A percentile compares a stretch with the other conserved stretches of the same genome.
Conservation (phyloP, 2,113 vertebrate genomes). For the Marcusenius ussheri region DNA sequence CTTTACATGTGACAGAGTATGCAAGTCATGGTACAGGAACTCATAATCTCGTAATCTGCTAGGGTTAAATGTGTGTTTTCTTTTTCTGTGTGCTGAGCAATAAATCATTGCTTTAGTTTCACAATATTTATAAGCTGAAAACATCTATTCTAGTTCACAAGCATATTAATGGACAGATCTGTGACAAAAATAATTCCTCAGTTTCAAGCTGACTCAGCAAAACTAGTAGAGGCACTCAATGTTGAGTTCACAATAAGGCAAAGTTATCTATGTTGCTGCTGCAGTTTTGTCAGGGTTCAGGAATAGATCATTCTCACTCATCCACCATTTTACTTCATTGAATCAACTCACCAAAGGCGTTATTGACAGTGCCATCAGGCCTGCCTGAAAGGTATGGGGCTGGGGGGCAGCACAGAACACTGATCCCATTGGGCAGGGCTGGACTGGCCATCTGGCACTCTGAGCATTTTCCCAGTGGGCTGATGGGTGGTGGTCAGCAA, state of each 20-base stretch:
- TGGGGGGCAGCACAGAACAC: neutral
- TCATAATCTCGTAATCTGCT: neutral
- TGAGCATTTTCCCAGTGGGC: neutral
- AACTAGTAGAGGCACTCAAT: neutral
- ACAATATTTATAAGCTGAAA: neutral
- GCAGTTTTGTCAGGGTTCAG: neutral
- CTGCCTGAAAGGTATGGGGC: neutral
- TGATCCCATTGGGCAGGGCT: neutral
- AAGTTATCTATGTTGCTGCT: neutral
- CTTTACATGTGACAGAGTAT: neutral
- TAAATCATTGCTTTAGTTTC: neutral
- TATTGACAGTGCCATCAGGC: neutral
- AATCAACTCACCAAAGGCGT: neutral
- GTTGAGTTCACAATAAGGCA: neutral
- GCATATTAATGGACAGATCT: neutral
- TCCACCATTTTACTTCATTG: neutral
- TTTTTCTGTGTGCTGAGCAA: neutral
- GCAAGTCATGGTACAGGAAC: neutral
- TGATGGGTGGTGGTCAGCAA: neutral
- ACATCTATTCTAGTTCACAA: neutral
- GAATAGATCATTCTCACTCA: neutral
- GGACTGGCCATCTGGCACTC: neutral
- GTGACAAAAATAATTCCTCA: neutral
- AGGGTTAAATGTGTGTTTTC: neutral
- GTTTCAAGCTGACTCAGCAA: neutral